A percentile compares a stretch with the other conserved stretches of the same genome.
phyloP scores from a whole-genome alignment of 23 tunicate species.

The Oikopleura dioica region DNA sequence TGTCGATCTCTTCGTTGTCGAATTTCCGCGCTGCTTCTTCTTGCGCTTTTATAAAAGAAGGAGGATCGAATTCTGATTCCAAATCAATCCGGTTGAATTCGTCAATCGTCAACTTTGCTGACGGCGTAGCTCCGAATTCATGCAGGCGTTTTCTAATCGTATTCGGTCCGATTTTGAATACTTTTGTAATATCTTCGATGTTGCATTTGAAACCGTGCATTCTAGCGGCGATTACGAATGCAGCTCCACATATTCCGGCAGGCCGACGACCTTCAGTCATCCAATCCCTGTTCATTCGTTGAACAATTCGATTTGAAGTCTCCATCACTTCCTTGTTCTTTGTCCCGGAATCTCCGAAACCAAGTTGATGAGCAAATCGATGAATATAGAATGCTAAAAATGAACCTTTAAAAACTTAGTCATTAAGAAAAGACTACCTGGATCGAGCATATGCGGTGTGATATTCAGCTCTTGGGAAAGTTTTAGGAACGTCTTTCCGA shows the following conservation, averaged over 20 bases:
- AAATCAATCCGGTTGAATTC: slow-evolving; percentile 83
- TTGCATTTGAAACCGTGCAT: slow-evolving; percentile 59
- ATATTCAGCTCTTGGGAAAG: slow-evolving; percentile 74
- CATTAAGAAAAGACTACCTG: slow-evolving; percentile 2
- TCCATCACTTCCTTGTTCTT: slow-evolving; percentile 54
- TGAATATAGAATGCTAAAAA: slow-evolving; percentile 37
- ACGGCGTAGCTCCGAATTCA: slow-evolving; percentile 76
- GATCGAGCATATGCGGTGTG: slow-evolving; percentile 59
- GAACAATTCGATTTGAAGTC: slow-evolving; percentile 62
- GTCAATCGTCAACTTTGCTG: slow-evolving; percentile 75
- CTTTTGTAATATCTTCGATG: slow-evolving; percentile 42
- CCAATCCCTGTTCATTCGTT: slow-evolving; percentile 96
- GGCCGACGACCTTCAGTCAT: slow-evolving; percentile 72
- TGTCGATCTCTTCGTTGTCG: not conserved
- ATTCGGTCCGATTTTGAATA: slow-evolving; percentile 63
- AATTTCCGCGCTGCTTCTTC: not conserved
- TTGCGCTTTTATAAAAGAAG: slow-evolving; percentile 28
- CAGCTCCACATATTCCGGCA: slow-evolving; percentile 89
- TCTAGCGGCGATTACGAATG: slow-evolving; percentile 73
- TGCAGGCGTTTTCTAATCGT: slow-evolving; percentile 71
- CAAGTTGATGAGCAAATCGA: slow-evolving; percentile 90
- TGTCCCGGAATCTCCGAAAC: slow-evolving; percentile 39
- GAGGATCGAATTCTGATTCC: slow-evolving; percentile 87
- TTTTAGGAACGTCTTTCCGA: slow-evolving; percentile 46
- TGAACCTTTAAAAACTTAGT: not conserved